Conservation (phyloP, 1,140 invertebrate genomes). For the Zaprionus vittiger region DNA sequence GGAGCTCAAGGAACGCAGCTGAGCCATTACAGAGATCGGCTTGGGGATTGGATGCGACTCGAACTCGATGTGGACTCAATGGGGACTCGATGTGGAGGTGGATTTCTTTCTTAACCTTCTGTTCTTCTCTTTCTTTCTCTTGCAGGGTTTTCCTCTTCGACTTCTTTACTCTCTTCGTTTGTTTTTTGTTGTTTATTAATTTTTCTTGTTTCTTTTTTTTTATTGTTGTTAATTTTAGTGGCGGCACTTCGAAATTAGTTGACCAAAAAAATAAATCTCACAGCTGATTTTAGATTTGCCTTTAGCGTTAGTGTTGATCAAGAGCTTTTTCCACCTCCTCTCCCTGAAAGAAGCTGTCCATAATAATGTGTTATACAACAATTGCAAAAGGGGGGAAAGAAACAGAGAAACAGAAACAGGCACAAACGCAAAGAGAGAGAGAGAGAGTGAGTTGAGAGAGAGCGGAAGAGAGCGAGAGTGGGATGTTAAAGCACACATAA, state of each 20-base stretch:
- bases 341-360: conserved; percentile 40
- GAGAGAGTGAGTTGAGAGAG: conserved; percentile 25
- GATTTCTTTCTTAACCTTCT: not conserved
- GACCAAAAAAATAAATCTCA: conserved; percentile 19
- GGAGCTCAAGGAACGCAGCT: conserved; percentile 80
- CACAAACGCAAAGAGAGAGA: conserved; percentile 24
- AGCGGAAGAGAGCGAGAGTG: conserved; percentile 25
- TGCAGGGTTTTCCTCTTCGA: not conserved
- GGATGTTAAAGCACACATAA: conserved; percentile 37
- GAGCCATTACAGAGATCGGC: conserved; percentile 78
- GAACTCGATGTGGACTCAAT: no score
- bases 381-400: conserved; percentile 40
- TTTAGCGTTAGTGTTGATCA: conserved; percentile 18
- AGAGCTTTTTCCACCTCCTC: conserved; percentile 47
- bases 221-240: conserved; percentile 4
- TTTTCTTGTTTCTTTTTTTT: not conserved
- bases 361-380: conserved; percentile 71
- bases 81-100: not conserved
- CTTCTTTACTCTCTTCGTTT: not conserved
- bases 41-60: not conserved
- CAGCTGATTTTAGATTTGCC: conserved; percentile 36
- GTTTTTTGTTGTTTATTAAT: not conserved
- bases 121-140: not conserved
- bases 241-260: not conserved
- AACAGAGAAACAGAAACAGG: conserved; percentile 20